These are phyloP conservation scores for Neopelma chrysocephalum DNA, from an alignment of 2,797 vertebrate genomes.

Conservation along the genomic window DNA sequence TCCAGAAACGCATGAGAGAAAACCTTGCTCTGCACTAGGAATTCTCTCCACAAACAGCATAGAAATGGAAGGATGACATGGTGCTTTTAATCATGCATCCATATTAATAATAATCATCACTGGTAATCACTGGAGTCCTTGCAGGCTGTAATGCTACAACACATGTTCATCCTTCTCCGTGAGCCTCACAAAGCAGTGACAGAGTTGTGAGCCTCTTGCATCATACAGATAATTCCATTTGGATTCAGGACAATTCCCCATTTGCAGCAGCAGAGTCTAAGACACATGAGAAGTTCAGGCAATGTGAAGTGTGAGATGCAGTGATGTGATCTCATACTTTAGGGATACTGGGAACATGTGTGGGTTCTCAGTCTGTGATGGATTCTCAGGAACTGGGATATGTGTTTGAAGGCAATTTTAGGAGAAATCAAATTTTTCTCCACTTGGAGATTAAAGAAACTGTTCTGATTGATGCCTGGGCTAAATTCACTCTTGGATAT, in stretches of 20 bases:
- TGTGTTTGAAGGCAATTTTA: neutral
- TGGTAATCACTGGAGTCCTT: neutral
- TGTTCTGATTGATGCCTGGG: neutral
- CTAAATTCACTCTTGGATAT: neutral
- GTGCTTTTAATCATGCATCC: neutral
- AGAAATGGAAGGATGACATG: neutral
- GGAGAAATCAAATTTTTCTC: neutral
- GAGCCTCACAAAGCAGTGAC: neutral
- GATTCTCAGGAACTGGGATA: neutral
- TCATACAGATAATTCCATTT: neutral
- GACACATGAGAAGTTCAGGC: neutral
- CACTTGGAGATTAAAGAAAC: neutral
- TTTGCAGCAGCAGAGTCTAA: neutral
- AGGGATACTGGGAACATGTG: rapidly evolving
- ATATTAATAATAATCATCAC: neutral
- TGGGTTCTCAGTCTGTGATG: neutral
- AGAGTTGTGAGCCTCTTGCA: neutral
- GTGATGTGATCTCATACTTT: neutral
- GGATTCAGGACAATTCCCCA: neutral
- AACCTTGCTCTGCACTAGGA: neutral
- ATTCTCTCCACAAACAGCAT: neutral
- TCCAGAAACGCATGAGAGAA: neutral
- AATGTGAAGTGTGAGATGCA: neutral
- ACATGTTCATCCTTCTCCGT: neutral
- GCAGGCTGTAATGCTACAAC: neutral